A percentile compares a stretch with the other conserved stretches of the same genome.
These are phyloP conservation scores for Smittia aterrima DNA, from an alignment of 2,888 invertebrate species.

Conservation along the genomic window DNA sequence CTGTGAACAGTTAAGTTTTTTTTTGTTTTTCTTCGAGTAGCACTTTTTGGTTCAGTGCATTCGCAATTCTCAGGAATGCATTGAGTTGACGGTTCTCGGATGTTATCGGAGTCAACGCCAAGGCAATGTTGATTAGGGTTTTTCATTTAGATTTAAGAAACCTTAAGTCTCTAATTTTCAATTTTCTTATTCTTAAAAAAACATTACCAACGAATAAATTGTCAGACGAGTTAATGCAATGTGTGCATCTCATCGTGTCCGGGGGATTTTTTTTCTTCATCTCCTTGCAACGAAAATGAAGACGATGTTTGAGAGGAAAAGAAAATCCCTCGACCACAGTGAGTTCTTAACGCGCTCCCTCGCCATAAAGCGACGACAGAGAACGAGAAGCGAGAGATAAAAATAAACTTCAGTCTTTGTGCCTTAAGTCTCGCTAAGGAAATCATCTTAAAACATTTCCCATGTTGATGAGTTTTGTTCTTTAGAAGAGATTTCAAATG, in stretches of 20 bases:
- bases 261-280: background rate
- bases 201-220: too few relatives aligned
- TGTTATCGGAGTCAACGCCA: too few relatives aligned
- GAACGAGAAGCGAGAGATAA: background rate
- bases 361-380: background rate
- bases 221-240: too few relatives aligned
- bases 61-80: background rate
- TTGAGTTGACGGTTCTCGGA: too few relatives aligned
- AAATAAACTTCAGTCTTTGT: background rate
- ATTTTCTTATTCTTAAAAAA: too few relatives aligned
- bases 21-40: background rate
- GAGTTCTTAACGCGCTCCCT: background rate
- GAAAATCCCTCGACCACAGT: background rate
- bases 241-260: background rate
- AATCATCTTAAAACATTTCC: too few relatives aligned
- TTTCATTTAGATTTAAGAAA: too few relatives aligned
- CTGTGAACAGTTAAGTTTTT: background rate
- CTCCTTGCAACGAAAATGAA: too few relatives aligned
- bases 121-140: too few relatives aligned
- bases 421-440: background rate
- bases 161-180: too few relatives aligned
- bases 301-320: background rate
- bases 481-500: too few relatives aligned
- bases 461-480: too few relatives aligned
- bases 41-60: constrained; percentile 3